Conservation (phyloP, 2,797 vertebrate species). For the Gobionotothen gibberifrons region DNA sequence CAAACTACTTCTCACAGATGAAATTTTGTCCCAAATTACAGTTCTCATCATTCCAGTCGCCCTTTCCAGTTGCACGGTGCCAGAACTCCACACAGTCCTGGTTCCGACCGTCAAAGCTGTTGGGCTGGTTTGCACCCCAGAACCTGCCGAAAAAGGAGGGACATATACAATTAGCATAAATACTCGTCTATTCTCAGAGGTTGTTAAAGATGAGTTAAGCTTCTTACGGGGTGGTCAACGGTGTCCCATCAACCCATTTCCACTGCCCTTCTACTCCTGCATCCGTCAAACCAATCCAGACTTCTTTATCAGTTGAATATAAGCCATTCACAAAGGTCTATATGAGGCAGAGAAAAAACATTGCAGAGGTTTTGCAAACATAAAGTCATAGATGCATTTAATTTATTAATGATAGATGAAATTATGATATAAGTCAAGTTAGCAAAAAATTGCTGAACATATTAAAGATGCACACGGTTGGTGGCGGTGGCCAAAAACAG, state of each 20-base stretch:
- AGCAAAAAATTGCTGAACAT: neutral
- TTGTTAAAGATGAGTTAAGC: neutral
- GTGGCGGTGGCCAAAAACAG: neutral
- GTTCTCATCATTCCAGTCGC: slow-evolving; percentile 74
- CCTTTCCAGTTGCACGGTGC: neutral
- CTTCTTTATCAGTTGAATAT: slow-evolving; percentile 45
- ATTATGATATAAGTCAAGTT: neutral
- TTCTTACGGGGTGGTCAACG: slow-evolving; percentile 49
- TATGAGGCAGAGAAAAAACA: neutral
- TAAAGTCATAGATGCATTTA: neutral
- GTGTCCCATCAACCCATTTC: slow-evolving; percentile 73
- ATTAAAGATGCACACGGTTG: neutral
- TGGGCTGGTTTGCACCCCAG: slow-evolving; percentile 72
- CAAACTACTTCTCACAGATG: slow-evolving; percentile 67
- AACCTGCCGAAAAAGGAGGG: slow-evolving; percentile 43
- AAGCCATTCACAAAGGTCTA: slow-evolving; percentile 67
- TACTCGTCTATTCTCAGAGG: neutral
- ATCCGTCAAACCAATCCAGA: slow-evolving; percentile 76
- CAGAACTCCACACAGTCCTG: slow-evolving; percentile 78
- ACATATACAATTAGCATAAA: neutral
- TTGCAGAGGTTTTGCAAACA: neutral
- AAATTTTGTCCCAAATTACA: slow-evolving; percentile 54
- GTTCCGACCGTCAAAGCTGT: slow-evolving; percentile 60
- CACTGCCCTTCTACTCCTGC: slow-evolving; percentile 58
- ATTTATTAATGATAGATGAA: neutral